Evolutionary conservation across 2,113 vertebrate genomes (phyloP).

Genomic region (Vulpes vulpes): DNA sequence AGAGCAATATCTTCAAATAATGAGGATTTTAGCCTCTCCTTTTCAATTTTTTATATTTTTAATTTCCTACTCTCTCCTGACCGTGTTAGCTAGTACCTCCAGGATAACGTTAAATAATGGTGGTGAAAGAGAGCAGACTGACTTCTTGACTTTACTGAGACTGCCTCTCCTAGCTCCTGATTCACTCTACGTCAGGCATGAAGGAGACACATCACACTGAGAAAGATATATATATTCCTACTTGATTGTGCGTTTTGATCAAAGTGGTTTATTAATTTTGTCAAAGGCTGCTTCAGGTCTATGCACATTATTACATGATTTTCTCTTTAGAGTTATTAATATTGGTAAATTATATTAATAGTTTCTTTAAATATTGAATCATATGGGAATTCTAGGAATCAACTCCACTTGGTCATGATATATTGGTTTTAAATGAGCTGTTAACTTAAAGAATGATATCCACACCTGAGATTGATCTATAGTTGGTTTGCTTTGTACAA

Average conservation of each 20-base stretch:
- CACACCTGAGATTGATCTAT: background rate
- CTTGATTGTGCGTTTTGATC: background rate
- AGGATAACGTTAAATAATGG: background rate
- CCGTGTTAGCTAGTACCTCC: background rate
- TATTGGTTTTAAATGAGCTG: background rate
- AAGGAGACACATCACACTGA: background rate
- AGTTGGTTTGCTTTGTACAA: background rate
- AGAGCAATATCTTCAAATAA: background rate
- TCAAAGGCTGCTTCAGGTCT: background rate
- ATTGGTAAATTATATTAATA: background rate
- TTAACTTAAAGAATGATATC: background rate
- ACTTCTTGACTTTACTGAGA: background rate
- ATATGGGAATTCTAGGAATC: background rate
- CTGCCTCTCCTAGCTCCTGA: background rate
- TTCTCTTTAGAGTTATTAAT: background rate
- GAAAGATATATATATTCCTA: background rate
- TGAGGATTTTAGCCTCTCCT: background rate
- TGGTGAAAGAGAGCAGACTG: background rate
- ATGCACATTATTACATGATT: background rate
- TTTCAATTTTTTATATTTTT: background rate
- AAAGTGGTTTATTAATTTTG: constrained; percentile 7
- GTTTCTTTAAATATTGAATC: background rate
- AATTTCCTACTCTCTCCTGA: background rate
- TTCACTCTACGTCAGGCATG: background rate
- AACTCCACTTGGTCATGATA: background rate